Conservation (phyloP, 2,888 invertebrate species). For the Amorpha juglandis region DNA sequence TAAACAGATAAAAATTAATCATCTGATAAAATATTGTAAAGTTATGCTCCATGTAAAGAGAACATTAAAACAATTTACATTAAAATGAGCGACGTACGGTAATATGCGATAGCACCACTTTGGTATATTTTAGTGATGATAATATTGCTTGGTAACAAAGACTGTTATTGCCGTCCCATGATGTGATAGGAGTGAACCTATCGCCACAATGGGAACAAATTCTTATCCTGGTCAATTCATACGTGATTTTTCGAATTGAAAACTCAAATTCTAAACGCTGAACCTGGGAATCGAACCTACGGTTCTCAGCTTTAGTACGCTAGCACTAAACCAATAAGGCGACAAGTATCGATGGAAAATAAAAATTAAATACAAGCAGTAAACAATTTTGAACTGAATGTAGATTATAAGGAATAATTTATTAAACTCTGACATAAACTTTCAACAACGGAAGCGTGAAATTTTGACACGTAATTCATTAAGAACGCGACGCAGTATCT, state of each 20-base stretch:
- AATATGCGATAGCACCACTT: neutral
- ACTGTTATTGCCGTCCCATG: too few species aligned
- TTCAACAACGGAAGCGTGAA: slow-evolving; percentile 53
- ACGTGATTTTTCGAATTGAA: too few species aligned
- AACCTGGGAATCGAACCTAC: too few species aligned
- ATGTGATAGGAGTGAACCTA: too few species aligned
- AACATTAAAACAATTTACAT: neutral
- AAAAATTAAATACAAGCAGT: neutral
- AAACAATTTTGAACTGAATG: neutral
- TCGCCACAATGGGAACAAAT: too few species aligned
- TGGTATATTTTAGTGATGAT: neutral
- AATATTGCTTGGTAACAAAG: neutral
- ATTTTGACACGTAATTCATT: slow-evolving; percentile 60
- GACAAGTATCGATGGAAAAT: neutral
- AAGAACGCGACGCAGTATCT: slow-evolving; percentile 53
- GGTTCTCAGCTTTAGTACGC: too few species aligned
- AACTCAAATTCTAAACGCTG: too few species aligned
- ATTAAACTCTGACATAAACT: slow-evolving; percentile 32
- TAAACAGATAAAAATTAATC: neutral
- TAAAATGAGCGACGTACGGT: neutral
- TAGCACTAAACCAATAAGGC: too few species aligned
- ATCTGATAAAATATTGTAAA: neutral
- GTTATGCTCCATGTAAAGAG: neutral
- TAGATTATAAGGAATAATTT: slow-evolving; percentile 20
- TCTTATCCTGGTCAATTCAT: too few species aligned